Conservation (phyloP, 2,113 vertebrate species). For the Oncorhynchus masou region DNA sequence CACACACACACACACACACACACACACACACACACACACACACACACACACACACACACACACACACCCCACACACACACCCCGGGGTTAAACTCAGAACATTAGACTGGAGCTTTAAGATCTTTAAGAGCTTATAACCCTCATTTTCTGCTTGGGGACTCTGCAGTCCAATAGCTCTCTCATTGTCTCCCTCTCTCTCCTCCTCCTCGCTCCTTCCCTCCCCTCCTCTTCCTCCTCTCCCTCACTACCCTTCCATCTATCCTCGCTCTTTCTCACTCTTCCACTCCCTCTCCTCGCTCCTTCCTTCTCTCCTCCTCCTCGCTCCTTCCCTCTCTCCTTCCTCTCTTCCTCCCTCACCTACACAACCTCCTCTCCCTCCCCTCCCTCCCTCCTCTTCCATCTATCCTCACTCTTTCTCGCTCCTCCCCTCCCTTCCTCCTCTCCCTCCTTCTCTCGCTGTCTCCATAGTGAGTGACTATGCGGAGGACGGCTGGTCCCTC, state of each 20-base stretch:
- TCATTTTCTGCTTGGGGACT: conserved; percentile 21
- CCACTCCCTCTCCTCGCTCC: too few species aligned
- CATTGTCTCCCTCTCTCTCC: conserved; percentile 61
- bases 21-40: not conserved
- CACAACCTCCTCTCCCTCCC: too few species aligned
- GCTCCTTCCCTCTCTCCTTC: too few species aligned
- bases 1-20: not conserved
- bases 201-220: not conserved
- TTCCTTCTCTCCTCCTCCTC: accelerated
- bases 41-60: too few species aligned
- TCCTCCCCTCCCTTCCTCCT: conserved; percentile 12
- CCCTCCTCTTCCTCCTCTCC: not conserved
- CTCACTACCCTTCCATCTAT: too few species aligned
- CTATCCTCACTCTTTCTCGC: too few species aligned
- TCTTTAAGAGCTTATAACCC: conserved; percentile 39
- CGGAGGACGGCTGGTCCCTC: conserved; percentile 95
- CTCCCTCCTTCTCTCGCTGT: conserved; percentile 32
- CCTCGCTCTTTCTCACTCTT: too few species aligned
- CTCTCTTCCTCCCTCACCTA: too few species aligned
- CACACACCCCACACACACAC: not conserved
- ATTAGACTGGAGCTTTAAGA: conserved; percentile 62
- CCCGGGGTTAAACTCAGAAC: conserved; percentile 57
- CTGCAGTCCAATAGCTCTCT: conserved; percentile 59
- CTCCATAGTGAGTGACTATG: conserved; percentile 86
- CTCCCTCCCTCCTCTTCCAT: not conserved